These are phyloP conservation scores for Ariolimax columbianus DNA, from an alignment of 2,888 invertebrate genomes.

Conservation along the genomic window DNA sequence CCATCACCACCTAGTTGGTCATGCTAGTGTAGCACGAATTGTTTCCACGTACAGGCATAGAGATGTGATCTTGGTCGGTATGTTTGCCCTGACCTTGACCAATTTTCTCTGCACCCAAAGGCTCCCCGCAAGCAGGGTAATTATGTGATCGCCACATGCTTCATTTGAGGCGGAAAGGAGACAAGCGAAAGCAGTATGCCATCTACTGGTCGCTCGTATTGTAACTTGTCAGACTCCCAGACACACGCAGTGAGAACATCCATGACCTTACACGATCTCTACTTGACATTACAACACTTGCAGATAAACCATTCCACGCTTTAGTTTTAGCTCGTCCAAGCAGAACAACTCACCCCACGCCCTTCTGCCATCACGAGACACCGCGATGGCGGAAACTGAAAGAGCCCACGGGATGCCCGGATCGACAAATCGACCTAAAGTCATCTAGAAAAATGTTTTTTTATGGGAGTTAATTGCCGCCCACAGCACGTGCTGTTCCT, in stretches of 20 bases:
- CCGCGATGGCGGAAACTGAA: not conserved
- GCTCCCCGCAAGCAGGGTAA: too few relatives aligned
- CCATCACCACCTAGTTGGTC: too few relatives aligned
- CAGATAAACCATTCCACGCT: not conserved
- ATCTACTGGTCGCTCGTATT: too few relatives aligned
- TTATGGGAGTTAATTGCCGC: slow-evolving; percentile 18
- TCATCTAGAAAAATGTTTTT: slow-evolving; percentile 19
- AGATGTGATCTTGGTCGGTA: too few relatives aligned
- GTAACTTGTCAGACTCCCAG: not conserved
- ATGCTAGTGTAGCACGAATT: too few relatives aligned
- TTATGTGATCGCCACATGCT: too few relatives aligned
- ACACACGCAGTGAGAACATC: not conserved
- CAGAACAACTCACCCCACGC: not conserved
- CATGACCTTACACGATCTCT: not conserved
- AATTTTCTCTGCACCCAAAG: too few relatives aligned
- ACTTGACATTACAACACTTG: not conserved
- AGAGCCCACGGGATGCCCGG: slow-evolving; percentile 10
- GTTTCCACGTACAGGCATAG: too few relatives aligned
- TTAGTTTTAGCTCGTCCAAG: slow-evolving; percentile 10
- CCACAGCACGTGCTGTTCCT: slow-evolving; percentile 6
- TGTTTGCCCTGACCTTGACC: too few relatives aligned
- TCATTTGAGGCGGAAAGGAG: too few relatives aligned
- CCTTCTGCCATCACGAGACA: not conserved
- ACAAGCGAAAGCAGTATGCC: too few relatives aligned
- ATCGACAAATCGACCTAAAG: slow-evolving; percentile 33